These are phyloP conservation scores for Oryzias melastigma DNA, from an alignment of 2,113 vertebrate species.

Conservation along the genomic window DNA sequence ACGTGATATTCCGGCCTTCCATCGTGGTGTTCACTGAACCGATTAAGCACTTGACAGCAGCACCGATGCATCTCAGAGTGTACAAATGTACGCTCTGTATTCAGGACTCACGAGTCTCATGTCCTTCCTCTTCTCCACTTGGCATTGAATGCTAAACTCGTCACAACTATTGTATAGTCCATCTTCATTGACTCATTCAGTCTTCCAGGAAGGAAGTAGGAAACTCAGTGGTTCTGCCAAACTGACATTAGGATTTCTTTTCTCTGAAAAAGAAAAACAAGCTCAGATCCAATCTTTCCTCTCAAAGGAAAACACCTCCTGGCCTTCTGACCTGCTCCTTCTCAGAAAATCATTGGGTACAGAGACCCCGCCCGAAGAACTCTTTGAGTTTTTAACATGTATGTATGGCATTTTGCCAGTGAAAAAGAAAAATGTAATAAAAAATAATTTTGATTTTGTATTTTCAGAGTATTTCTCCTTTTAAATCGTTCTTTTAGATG, in stretches of 20 bases:
- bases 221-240: conserved; percentile 2
- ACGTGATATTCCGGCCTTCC: conserved; percentile 46
- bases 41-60: conserved; percentile 44
- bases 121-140: conserved; percentile 34
- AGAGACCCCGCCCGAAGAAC: no score
- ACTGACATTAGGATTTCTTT: conserved; percentile 29
- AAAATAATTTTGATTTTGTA: no score
- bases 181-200: conserved; percentile 20
- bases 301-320: conserved; percentile 5
- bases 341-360: conserved; percentile 23
- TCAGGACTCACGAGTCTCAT: conserved; percentile 29
- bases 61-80: conserved; percentile 43
- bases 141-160: conserved; percentile 20
- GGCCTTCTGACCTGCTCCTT: conserved; percentile 30
- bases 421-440: no score
- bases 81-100: conserved; percentile 47
- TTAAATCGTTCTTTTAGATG: no score
- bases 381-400: no score
- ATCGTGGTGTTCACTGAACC: conserved; percentile 46
- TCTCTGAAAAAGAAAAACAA: conserved; percentile 20
- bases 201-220: conserved; percentile 32
- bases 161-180: conserved; percentile 21
- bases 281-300: conserved; percentile 8
- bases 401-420: no score
- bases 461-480: no score